Percentiles rank a stretch among this genome's conserved stretches.
phyloP scores from a whole-genome alignment of 2,113 vertebrate genomes.

The Thalassoma bifasciatum region DNA sequence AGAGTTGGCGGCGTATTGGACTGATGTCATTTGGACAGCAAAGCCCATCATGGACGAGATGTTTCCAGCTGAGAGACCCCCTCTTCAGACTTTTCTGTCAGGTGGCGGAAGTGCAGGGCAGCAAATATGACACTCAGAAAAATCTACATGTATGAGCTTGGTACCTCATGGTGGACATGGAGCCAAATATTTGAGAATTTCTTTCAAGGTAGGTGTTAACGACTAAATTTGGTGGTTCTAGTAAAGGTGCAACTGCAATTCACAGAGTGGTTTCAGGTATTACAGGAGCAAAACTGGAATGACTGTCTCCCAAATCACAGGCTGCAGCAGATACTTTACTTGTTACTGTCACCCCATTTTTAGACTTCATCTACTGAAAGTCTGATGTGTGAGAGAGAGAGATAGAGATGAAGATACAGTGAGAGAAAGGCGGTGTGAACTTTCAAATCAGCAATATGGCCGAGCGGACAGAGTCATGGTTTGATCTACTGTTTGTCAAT shows the following conservation, averaged over 20 bases:
- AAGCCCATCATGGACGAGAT: slow-evolving; percentile 8
- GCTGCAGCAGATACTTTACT: not conserved
- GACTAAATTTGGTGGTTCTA: too few species aligned
- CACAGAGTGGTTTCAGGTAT: not conserved
- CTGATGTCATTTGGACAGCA: slow-evolving; percentile 50
- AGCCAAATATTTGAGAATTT: too few species aligned
- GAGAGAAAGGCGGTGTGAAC: slow-evolving; percentile 16
- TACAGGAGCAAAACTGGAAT: not conserved
- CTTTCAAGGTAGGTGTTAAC: too few species aligned
- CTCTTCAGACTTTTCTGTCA: slow-evolving; percentile 2
- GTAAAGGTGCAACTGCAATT: too few species aligned
- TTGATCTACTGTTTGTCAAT: slow-evolving; percentile 34
- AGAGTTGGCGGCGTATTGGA: slow-evolving; percentile 31
- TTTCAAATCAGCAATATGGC: slow-evolving; percentile 45
- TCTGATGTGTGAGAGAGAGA: not conserved
- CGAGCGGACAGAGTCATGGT: not conserved
- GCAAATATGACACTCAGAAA: not conserved
- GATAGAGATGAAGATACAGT: not conserved
- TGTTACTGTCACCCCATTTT: not conserved
- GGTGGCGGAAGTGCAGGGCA: not conserved
- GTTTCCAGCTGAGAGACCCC: slow-evolving; percentile 29
- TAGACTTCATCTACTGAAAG: not conserved
- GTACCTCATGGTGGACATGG: too few species aligned
- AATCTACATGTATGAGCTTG: too few species aligned
- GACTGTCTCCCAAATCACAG: not conserved